These are phyloP conservation scores for Ifrita kowaldi DNA, from an alignment of 2,113 vertebrate genomes.

Conservation along the genomic window DNA sequence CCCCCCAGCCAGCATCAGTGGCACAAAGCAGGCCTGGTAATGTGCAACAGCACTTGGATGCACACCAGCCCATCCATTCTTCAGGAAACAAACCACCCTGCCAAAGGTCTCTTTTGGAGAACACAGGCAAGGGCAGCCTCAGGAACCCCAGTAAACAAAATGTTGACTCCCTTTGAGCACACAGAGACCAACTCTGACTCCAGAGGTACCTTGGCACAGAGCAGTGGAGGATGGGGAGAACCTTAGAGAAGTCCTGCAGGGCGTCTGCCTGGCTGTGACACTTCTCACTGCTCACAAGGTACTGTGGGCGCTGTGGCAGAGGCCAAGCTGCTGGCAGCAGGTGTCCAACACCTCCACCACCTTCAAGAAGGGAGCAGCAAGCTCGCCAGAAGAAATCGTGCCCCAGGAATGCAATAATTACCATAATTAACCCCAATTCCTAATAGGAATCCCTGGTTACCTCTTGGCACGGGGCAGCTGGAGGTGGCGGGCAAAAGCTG, in stretches of 20 bases:
- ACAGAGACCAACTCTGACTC: neutral
- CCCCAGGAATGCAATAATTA: neutral
- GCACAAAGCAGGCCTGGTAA: neutral
- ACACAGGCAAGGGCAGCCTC: neutral
- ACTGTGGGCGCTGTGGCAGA: fast-evolving
- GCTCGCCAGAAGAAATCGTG: neutral
- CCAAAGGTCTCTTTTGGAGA: neutral
- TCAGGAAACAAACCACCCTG: neutral
- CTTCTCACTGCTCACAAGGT: neutral
- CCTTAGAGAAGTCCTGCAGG: neutral
- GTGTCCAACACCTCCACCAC: neutral
- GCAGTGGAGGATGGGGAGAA: neutral
- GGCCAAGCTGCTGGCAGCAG: neutral
- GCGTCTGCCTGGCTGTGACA: fast-evolving
- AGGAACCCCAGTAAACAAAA: neutral
- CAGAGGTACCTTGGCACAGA: neutral
- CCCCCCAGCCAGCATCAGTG: fast-evolving
- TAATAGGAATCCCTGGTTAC: neutral
- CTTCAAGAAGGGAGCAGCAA: neutral
- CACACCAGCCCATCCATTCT: neutral
- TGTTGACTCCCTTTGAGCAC: neutral
- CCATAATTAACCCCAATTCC: neutral
- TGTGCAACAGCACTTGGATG: neutral
- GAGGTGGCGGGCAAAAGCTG: neutral
- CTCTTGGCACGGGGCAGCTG: neutral